A percentile compares a stretch with the other conserved stretches of the same genome.
Conservation (phyloP, 2,888 invertebrate species). For the Synanthedon formicaeformis region DNA sequence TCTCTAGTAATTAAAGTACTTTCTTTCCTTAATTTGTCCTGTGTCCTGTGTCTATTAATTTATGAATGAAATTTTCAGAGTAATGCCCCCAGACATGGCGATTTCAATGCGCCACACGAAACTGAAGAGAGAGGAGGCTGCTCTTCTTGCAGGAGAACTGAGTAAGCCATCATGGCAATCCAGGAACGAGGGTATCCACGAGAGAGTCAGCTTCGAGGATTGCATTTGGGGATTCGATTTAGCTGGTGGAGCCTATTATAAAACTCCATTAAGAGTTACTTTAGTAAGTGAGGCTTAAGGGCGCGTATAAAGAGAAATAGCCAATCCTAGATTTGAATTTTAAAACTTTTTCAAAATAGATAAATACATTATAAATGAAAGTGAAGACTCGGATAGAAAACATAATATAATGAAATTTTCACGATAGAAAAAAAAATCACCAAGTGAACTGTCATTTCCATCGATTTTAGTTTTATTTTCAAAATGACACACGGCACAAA, state of each 20-base stretch:
- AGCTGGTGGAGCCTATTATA: slow-evolving; percentile 49
- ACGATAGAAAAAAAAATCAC: too few relatives aligned
- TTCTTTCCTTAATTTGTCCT: neutral
- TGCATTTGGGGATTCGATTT: slow-evolving; percentile 55
- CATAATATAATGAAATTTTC: too few relatives aligned
- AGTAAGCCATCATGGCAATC: slow-evolving; percentile 50
- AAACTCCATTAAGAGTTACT: slow-evolving; percentile 46
- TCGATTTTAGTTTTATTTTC: too few relatives aligned
- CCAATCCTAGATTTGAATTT: too few relatives aligned
- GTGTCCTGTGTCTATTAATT: neutral
- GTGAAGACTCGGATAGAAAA: too few relatives aligned
- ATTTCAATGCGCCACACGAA: slow-evolving; percentile 42
- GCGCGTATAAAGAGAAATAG: too few relatives aligned
- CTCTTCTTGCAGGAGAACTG: slow-evolving; percentile 40
- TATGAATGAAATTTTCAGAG: neutral
- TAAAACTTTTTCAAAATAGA: too few relatives aligned
- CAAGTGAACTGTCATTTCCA: too few relatives aligned
- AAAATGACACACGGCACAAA: too few relatives aligned
- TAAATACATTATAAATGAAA: too few relatives aligned
- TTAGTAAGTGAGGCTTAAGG: slow-evolving; percentile 26
- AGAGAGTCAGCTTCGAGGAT: slow-evolving; percentile 55
- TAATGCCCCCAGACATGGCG: slow-evolving; percentile 16
- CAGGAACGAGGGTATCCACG: slow-evolving; percentile 53
- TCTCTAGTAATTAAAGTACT: neutral
- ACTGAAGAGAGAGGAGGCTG: slow-evolving; percentile 39